Percentiles rank a stretch among this genome's conserved stretches.
These are phyloP conservation scores for Epinephelus cyanopodus DNA, from an alignment of 2,113 vertebrate genomes.

Conservation along the genomic window DNA sequence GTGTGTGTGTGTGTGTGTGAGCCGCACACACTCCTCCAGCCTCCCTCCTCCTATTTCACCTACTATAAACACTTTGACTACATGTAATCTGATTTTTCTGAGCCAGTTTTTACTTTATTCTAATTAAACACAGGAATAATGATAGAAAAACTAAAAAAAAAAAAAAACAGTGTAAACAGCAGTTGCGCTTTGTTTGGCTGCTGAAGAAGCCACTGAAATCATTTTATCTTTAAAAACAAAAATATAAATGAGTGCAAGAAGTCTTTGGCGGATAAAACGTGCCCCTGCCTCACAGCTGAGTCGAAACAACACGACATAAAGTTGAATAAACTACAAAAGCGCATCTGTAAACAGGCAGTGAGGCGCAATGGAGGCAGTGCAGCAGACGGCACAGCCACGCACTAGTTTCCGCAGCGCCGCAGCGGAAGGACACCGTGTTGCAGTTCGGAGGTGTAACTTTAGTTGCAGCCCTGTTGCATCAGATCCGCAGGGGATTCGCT, in stretches of 20 bases:
- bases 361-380: not conserved
- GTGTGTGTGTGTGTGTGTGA: not conserved
- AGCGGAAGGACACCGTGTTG: conserved; percentile 84
- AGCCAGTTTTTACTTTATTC: not conserved
- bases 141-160: not conserved
- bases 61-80: not conserved
- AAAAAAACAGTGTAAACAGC: not conserved
- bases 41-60: not conserved
- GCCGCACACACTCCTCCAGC: not conserved
- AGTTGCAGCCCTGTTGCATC: conserved; percentile 89
- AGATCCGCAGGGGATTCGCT: conserved; percentile 85
- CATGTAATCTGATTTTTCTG: not conserved
- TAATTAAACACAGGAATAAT: not conserved
- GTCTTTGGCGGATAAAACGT: not conserved
- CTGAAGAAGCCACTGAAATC: not conserved
- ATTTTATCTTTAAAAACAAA: too few species aligned
- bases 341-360: not conserved
- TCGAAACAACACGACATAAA: not conserved
- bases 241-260: not conserved
- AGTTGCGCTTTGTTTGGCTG: not conserved
- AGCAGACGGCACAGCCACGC: conserved; percentile 41
- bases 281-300: too few species aligned
- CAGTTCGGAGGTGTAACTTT: conserved; percentile 81
- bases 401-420: conserved; percentile 77
- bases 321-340: not conserved